Evolutionary conservation across 2,888 invertebrate genomes (phyloP), one percentile per base, ranked within the genome.

Genomic region (Melieria omissa): DNA sequence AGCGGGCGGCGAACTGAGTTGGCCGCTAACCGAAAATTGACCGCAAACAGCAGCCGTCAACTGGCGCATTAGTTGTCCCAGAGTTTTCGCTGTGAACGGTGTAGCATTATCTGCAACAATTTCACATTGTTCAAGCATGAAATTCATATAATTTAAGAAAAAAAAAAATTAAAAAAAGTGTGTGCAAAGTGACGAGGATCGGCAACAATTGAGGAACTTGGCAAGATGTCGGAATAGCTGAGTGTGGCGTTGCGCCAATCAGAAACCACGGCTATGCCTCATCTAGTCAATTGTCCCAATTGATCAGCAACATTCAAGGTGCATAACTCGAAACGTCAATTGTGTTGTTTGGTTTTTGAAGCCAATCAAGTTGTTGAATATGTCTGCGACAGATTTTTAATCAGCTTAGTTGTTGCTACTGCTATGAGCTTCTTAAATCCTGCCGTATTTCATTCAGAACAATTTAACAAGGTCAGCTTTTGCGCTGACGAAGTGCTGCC

Each of bases 141-240:
- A 47, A 46, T 12, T 9, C 0, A 65, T 55, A 69, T 8, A 42
- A 45, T 44, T 42, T 41, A 49, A 16, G 44, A 42, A 45, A 16
- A 68, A 9, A 9, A n/a, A 0, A 42, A 45, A 46, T 4, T 5
- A 14, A 29, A 29, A 29, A 29, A 16, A 14, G 14, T 54, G 44
- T 54, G 4, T 16, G 29, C 29, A 29, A 29, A 29, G 29, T 29
- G 9, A 49, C 52, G 6, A 52, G 14, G 4, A 42, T 8, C 44
- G 46, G 47, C 62, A 8, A 76, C 82, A 83, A 80, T 80, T 83
- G 81, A 80, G 78, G 82, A 78, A 85, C 79, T 84, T 85, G 85
- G 85, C 85, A 85, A 85, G 85, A 85, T 85, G 86, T 85, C 85
- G 85, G 86, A 85, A 86, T 85, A 86, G 85, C 86, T 85, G 85